Conservation (phyloP, 1,140 invertebrate species). For the Ooceraea biroi region DNA sequence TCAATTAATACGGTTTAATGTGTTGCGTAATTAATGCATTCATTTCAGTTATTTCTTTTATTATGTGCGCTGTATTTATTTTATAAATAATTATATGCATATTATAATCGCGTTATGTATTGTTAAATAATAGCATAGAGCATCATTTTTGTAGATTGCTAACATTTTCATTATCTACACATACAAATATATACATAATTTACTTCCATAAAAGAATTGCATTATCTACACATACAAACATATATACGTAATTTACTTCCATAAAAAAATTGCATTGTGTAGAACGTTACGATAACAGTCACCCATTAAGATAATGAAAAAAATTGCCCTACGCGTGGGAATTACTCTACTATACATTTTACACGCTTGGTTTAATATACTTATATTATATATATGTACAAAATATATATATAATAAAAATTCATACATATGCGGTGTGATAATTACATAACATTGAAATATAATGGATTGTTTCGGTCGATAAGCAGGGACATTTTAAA, state of each 20-base stretch:
- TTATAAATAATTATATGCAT: constrained; percentile 10
- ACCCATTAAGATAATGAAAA: constrained; percentile 33
- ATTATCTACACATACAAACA: neutral
- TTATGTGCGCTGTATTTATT: neutral
- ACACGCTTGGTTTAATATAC: neutral
- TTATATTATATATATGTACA: neutral
- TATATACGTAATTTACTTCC: neutral
- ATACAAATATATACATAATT: neutral
- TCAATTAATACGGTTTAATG: constrained; percentile 3
- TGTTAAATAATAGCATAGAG: constrained; percentile 8
- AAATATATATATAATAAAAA: too few species aligned
- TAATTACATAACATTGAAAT: neutral
- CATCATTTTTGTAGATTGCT: constrained; percentile 8
- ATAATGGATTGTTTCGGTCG: neutral
- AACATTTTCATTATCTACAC: neutral
- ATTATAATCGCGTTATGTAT: neutral
- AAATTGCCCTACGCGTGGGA: neutral
- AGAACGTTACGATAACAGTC: neutral
- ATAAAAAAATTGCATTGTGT: constrained; percentile 22
- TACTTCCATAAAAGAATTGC: neutral
- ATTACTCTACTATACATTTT: neutral
- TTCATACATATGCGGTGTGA: too few species aligned
- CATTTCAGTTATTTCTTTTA: neutral
- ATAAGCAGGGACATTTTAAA: neutral
- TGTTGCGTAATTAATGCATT: constrained; percentile 4